Conservation (phyloP, 92 coral and sea anemone genomes). For the Diadumene lineata region DNA sequence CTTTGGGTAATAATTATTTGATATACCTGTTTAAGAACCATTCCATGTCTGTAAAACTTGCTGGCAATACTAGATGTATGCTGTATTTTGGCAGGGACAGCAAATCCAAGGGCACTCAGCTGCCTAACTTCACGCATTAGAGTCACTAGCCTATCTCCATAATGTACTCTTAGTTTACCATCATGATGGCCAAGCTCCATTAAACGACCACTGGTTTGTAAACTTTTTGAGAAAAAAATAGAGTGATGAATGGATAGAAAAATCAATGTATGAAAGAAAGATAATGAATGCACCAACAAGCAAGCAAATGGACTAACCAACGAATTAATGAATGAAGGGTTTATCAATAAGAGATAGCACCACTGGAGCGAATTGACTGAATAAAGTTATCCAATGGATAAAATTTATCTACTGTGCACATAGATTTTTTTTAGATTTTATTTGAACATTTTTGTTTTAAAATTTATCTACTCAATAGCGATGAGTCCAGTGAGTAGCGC, state of each 20-base stretch:
- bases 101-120: conserved; percentile 90
- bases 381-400: conserved; percentile 86
- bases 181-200: conserved; percentile 97
- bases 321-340: too few relatives aligned
- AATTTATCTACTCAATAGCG: neutral
- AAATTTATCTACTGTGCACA: too few relatives aligned
- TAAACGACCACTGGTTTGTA: conserved; percentile 96
- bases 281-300: too few relatives aligned
- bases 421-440: too few relatives aligned
- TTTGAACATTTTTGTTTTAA: too few relatives aligned
- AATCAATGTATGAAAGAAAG: too few relatives aligned
- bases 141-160: conserved; percentile 97
- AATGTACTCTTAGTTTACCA: conserved; percentile 93
- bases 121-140: conserved; percentile 98
- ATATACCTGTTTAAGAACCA: conserved; percentile 92
- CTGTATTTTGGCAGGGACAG: conserved; percentile 92
- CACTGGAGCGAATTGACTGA: conserved; percentile 90
- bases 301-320: too few relatives aligned
- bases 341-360: conserved; percentile 83
- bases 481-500: too few relatives aligned
- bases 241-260: too few relatives aligned
- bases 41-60: conserved; percentile 99
- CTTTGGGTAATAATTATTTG: neutral
- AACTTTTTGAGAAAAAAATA: too few relatives aligned
- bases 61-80: conserved; percentile 88